Percentiles rank a stretch among this genome's conserved stretches.
phyloP scores from a whole-genome alignment of 2,888 invertebrate species.

The Heliconius hortense region DNA sequence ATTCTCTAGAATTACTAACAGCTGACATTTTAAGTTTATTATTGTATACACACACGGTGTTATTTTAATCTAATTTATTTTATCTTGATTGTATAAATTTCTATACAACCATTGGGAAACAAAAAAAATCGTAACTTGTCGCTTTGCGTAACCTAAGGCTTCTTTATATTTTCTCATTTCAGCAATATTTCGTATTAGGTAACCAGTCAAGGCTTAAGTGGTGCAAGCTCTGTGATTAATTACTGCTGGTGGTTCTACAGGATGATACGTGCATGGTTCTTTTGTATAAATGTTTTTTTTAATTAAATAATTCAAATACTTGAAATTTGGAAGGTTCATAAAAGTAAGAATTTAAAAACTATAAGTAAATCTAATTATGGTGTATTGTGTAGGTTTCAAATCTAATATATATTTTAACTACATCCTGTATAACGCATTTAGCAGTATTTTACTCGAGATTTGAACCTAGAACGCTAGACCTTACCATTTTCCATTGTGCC shows the following conservation, averaged over 20 bases:
- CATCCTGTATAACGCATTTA: too few species aligned
- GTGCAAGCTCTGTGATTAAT: conserved; percentile 46
- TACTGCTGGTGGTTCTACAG: conserved; percentile 43
- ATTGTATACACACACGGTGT: background rate
- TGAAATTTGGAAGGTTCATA: too few species aligned
- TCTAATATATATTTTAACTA: too few species aligned
- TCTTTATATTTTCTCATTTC: conserved; percentile 29
- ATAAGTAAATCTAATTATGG: too few species aligned
- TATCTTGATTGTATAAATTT: conserved; percentile 6
- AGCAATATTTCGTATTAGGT: conserved; percentile 32
- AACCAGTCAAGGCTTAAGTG: conserved; percentile 37
- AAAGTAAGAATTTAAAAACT: too few species aligned
- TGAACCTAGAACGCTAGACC: background rate
- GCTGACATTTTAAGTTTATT: background rate
- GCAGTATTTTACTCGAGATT: background rate
- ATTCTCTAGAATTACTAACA: background rate
- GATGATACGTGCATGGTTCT: conserved; percentile 16
- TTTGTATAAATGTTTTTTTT: background rate
- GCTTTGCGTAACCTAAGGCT: conserved; percentile 13
- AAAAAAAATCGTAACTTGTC: conserved; percentile 11
- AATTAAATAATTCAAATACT: background rate
- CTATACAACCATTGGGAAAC: conserved; percentile 3
- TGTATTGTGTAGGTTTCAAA: too few species aligned
- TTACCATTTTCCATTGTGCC: background rate
- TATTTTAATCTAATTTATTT: conserved; percentile 5